Conservation (phyloP, 2,113 vertebrate genomes). For the Rhegmatorhina hoffmannsi region DNA sequence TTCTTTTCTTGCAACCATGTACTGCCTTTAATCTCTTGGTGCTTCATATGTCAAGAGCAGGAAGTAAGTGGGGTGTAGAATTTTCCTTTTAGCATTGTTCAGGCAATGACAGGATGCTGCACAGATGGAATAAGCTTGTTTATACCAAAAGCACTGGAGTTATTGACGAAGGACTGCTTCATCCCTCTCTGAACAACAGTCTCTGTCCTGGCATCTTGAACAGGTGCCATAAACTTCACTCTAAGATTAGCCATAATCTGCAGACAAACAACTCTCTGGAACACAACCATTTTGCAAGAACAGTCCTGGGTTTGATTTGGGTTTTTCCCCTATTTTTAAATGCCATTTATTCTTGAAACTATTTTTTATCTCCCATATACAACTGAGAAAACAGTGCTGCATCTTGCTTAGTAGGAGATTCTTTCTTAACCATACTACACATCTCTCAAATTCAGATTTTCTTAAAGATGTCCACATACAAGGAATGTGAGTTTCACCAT, state of each 20-base stretch:
- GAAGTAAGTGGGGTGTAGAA: slow-evolving; percentile 29
- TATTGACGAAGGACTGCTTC: slow-evolving; percentile 35
- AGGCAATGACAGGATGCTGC: slow-evolving; percentile 58
- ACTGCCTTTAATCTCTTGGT: slow-evolving; percentile 18
- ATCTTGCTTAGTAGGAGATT: neutral
- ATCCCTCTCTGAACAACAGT: slow-evolving; percentile 22
- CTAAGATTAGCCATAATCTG: neutral
- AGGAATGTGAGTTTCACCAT: neutral
- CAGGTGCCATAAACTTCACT: neutral
- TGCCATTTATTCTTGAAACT: neutral
- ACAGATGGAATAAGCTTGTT: slow-evolving; percentile 63
- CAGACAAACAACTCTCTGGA: neutral
- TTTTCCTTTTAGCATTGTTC: slow-evolving; percentile 58
- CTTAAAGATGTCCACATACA: neutral
- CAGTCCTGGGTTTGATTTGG: rapidly evolving
- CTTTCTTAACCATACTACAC: neutral
- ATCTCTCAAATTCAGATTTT: neutral
- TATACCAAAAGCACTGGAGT: slow-evolving; percentile 5
- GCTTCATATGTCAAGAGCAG: slow-evolving; percentile 41
- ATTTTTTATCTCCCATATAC: neutral
- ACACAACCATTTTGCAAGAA: neutral
- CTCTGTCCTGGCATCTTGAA: neutral
- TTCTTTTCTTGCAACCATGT: slow-evolving; percentile 5
- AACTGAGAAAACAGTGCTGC: neutral
- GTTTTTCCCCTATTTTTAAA: neutral